Conservation (phyloP, 1,140 invertebrate genomes). For the Sipha flava region DNA sequence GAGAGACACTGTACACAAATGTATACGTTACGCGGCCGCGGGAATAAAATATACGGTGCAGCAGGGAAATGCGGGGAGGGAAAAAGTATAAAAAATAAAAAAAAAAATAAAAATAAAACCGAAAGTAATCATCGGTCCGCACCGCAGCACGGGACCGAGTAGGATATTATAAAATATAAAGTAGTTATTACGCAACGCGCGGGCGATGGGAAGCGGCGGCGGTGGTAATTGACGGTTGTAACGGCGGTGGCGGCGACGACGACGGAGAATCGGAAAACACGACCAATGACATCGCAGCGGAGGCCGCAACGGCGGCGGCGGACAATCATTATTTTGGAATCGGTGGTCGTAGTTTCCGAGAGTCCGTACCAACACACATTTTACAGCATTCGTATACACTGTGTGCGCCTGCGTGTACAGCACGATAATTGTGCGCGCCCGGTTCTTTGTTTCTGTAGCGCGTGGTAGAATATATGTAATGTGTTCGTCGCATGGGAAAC, state of each 20-base stretch:
- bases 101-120: not conserved
- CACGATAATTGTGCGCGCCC: slow-evolving; percentile 9
- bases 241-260: not conserved
- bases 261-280: not conserved
- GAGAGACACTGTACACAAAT: not conserved
- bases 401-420: not conserved
- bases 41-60: not conserved
- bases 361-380: not conserved
- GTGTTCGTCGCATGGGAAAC: slow-evolving; percentile 5
- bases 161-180: not conserved
- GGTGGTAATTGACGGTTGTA: slow-evolving; percentile 24
- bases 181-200: slow-evolving; percentile 22
- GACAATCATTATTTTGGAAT: slow-evolving; percentile 28
- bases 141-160: not conserved
- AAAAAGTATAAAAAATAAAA: not conserved
- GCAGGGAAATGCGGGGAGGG: not conserved
- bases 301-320: not conserved
- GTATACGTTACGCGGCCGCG: not conserved
- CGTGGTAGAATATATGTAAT: not conserved
- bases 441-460: not conserved
- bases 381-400: not conserved
- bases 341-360: not conserved
- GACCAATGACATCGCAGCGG: slow-evolving; percentile 13
- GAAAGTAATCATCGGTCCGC: slow-evolving; percentile 30
- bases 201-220: slow-evolving; percentile 8